Conservation (phyloP, 1,140 invertebrate genomes). For the Sitodiplosis mosellana region DNA sequence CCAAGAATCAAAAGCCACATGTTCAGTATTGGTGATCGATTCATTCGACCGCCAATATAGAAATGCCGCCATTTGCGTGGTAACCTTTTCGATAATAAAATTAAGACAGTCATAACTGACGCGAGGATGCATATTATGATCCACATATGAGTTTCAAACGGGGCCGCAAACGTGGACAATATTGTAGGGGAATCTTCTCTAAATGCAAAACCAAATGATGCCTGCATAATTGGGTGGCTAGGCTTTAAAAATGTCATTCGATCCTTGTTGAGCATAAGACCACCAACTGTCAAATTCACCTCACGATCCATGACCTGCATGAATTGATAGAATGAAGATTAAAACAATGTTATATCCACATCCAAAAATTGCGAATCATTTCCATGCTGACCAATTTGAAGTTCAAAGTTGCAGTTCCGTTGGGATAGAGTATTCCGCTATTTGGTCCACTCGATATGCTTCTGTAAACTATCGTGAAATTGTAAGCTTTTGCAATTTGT, state of each 20-base stretch:
- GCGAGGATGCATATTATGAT: background rate
- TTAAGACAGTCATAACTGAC: background rate
- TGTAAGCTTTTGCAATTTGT: background rate
- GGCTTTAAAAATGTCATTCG: background rate
- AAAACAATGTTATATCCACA: too few relatives aligned
- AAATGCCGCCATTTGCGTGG: background rate
- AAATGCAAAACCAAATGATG: background rate
- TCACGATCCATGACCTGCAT: background rate
- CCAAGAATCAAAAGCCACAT: background rate
- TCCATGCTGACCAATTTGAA: background rate
- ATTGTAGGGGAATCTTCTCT: background rate
- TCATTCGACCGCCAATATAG: background rate
- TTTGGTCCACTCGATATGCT: background rate
- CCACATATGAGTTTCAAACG: background rate
- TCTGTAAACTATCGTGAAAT: background rate
- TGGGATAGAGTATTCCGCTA: background rate
- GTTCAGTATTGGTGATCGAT: background rate
- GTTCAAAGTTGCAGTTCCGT: background rate
- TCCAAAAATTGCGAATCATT: too few relatives aligned
- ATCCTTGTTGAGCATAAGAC: background rate
- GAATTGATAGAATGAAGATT: background rate
- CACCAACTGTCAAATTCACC: background rate
- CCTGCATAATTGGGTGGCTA: background rate
- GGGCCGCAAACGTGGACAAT: background rate
- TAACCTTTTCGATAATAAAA: background rate